phyloP scores from a whole-genome alignment of 2,113 vertebrate species.

The Cyanistes caeruleus region DNA sequence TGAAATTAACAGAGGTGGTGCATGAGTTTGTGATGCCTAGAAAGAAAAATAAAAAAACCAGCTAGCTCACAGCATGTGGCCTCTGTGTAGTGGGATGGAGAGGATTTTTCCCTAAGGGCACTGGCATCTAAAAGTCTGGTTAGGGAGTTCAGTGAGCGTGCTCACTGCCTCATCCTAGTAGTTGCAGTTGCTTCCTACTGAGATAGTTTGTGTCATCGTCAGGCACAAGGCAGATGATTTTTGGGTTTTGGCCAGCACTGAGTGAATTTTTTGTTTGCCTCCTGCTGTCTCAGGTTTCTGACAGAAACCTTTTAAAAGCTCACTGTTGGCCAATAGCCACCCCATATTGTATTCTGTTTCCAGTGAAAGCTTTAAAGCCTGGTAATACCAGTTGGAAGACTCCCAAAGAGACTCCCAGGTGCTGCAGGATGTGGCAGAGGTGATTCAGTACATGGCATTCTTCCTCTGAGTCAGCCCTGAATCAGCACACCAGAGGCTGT shows the following conservation, averaged over 20 bases:
- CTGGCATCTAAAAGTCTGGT: background rate
- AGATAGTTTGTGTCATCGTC: background rate
- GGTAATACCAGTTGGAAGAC: background rate
- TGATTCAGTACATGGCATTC: background rate
- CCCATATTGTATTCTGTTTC: background rate
- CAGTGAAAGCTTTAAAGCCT: background rate
- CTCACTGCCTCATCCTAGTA: background rate
- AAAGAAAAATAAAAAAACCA: background rate
- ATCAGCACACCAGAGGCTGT: background rate
- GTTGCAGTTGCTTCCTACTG: background rate
- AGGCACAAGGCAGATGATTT: background rate
- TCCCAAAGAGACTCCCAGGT: slow-evolving; percentile 2
- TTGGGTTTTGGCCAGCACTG: background rate
- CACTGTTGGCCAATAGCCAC: background rate
- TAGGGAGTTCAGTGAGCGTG: background rate
- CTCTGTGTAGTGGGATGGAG: background rate
- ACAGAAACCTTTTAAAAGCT: slow-evolving; percentile 12
- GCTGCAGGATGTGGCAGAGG: background rate
- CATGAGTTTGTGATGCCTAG: background rate
- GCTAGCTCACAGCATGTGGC: background rate
- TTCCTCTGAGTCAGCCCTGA: slow-evolving; percentile 11
- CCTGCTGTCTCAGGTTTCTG: background rate
- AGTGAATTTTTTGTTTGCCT: background rate
- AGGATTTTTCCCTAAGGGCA: background rate
- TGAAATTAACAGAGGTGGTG: background rate